Base-by-base conservation (phyloP, 2,797 vertebrate species). In the Eulemur albifrons region DNA sequence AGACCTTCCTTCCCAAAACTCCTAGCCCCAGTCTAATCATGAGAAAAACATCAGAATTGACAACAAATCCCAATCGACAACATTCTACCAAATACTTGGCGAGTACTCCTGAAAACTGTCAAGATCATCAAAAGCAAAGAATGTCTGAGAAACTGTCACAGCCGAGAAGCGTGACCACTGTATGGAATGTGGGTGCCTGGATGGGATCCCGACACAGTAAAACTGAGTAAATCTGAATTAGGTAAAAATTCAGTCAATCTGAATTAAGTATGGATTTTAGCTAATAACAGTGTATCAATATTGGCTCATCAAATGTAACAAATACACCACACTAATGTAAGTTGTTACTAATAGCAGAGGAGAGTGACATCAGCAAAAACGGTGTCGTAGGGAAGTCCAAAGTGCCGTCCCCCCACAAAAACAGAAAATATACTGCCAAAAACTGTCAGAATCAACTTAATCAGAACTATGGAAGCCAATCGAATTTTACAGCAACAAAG, bases 71-170 rank as follows among this genome's bases (percentile, higher is more conserved):
- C 15, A 79, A 18, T 0, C 52, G 59, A 76, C 21, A 12, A 48
- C 15, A 23, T 73, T 69, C 23, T 85, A 54, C 54, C 75, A 93
- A 59, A 73, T 48, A 54, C 30, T 80, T 63, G 4, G 27, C 48
- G 7, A 69, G n/a, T 32, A 40, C 15, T 69, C n/a, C 25, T 70
- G 9, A 84, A 89, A 91, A 81, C 45, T 43, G 43, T 69, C 65
- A 85, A 70, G 32, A 23, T 75, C 54, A 77, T 54, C 15, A 73
- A 72, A 95, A 84, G 52, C n/a, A 77, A 92, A 75, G n/a, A 95
- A 61, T 67, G 4, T 57, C 61, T 72, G 38, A 82, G 73, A 75
- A 76, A 76, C 20, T 63, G 13, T 70, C 45, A 32, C 15, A 92
- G 45, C 25, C 8, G 12, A 63, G 40, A 35, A 40, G 79, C 4